Conservation (phyloP, 2,113 vertebrate species). For the Baryphthengus martii region DNA sequence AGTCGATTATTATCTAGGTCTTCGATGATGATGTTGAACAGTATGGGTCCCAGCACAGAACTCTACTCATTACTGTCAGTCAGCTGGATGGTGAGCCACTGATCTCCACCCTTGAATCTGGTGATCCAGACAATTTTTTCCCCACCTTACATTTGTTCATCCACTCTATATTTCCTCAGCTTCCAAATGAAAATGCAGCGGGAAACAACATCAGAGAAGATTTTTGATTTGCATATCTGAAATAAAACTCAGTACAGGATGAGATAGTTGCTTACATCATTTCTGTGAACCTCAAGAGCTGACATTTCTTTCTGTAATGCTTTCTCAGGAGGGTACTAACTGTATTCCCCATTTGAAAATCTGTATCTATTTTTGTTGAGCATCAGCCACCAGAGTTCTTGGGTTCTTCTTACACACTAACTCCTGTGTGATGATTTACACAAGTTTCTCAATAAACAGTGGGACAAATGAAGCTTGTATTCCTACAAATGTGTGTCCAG, state of each 20-base stretch:
- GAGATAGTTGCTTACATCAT: neutral
- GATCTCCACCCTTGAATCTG: neutral
- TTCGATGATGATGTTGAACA: neutral
- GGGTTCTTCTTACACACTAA: rapidly evolving
- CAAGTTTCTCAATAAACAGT: neutral
- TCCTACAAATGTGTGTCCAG: neutral
- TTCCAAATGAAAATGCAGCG: neutral
- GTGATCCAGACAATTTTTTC: neutral
- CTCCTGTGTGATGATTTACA: neutral
- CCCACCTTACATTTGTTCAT: neutral
- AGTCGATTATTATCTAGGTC: neutral
- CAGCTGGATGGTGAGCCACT: neutral
- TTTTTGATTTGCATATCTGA: neutral
- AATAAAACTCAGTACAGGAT: neutral
- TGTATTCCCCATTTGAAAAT: neutral
- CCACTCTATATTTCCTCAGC: neutral
- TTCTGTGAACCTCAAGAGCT: neutral
- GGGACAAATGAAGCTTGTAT: neutral
- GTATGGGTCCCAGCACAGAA: neutral
- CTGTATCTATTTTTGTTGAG: neutral
- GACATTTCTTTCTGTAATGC: neutral
- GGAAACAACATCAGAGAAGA: neutral
- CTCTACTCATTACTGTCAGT: neutral
- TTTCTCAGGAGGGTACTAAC: neutral
- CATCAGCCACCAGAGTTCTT: neutral